Evolutionary conservation across 30 jellyfish, hydroid and myxozoan species (phyloP).

Genomic region (Aurelia aurita complex sp. Pacific): DNA sequence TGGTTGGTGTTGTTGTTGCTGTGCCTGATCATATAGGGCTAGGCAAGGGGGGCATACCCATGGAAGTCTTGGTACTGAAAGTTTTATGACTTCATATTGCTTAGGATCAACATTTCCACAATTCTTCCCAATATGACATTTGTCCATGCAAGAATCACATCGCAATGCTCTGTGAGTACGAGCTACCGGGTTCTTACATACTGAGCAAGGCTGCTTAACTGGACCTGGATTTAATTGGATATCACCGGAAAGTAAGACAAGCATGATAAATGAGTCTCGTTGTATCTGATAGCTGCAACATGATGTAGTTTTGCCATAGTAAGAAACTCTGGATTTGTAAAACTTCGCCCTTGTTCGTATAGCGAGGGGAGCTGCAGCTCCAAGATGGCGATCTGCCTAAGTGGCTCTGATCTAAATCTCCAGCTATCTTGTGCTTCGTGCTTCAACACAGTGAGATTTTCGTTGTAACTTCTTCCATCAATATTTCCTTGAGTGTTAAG

Average conservation of each 20-base stretch:
- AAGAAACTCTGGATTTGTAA: not conserved
- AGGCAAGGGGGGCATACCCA: constrained; percentile 56
- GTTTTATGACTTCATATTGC: constrained; percentile 7
- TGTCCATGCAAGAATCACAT: too few relatives aligned
- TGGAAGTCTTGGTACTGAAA: constrained; percentile 25
- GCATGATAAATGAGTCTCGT: not conserved
- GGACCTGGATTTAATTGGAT: not conserved
- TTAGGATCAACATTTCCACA: constrained; percentile 27
- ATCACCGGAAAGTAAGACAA: constrained; percentile 22
- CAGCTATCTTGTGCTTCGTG: too few relatives aligned
- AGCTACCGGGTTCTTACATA: too few relatives aligned
- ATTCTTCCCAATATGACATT: not conserved
- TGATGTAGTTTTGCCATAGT: constrained; percentile 14
- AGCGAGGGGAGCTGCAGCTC: too few relatives aligned
- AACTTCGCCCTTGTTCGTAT: too few relatives aligned
- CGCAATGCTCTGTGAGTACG: too few relatives aligned
- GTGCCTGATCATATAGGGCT: constrained; percentile 19
- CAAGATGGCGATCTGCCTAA: too few relatives aligned
- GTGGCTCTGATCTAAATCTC: too few relatives aligned
- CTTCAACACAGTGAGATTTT: too few relatives aligned
- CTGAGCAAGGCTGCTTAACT: too few relatives aligned
- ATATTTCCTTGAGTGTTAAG: too few relatives aligned
- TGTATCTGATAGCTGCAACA: constrained; percentile 22
- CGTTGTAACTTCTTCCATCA: too few relatives aligned
- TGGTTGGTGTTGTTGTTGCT: not conserved